Conservation (phyloP, 2,797 vertebrate species). For the Myotis daubentonii region DNA sequence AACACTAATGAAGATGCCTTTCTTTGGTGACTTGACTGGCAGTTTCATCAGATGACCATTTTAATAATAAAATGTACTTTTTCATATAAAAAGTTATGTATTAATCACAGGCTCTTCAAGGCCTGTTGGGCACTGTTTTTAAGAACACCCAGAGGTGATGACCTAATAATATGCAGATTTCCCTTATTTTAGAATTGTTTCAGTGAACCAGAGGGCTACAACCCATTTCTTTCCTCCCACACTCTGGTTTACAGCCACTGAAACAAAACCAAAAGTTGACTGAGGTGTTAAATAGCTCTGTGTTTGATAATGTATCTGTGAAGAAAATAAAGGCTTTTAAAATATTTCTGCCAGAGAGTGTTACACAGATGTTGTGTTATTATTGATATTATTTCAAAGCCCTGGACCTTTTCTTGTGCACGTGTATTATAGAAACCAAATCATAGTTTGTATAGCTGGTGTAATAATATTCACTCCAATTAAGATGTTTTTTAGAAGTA, state of each 20-base stretch:
- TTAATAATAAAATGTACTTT: conserved; percentile 15
- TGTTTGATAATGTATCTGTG: not conserved
- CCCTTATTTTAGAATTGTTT: conserved; percentile 2
- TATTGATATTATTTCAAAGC: not conserved
- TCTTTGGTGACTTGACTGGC: not conserved
- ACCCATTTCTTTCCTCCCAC: not conserved
- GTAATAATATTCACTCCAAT: not conserved
- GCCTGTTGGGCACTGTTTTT: not conserved
- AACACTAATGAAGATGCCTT: not conserved
- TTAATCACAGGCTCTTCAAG: not conserved
- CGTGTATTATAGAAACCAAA: not conserved
- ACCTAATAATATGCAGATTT: conserved; percentile 5
- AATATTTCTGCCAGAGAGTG: not conserved
- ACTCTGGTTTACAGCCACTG: not conserved
- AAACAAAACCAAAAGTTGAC: conserved; percentile 55
- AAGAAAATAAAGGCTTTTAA: conserved; percentile 49
- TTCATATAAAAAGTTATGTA: not conserved
- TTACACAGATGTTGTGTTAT: not conserved
- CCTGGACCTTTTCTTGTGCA: not conserved
- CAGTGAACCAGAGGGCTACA: not conserved
- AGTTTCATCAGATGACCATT: not conserved
- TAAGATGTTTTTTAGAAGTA: not conserved
- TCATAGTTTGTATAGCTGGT: not conserved
- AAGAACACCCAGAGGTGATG: not conserved
- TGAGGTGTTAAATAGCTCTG: not conserved